These are phyloP conservation scores for Limulus polyphemus DNA, from an alignment of 2,888 invertebrate genomes.

Conservation along the genomic window DNA sequence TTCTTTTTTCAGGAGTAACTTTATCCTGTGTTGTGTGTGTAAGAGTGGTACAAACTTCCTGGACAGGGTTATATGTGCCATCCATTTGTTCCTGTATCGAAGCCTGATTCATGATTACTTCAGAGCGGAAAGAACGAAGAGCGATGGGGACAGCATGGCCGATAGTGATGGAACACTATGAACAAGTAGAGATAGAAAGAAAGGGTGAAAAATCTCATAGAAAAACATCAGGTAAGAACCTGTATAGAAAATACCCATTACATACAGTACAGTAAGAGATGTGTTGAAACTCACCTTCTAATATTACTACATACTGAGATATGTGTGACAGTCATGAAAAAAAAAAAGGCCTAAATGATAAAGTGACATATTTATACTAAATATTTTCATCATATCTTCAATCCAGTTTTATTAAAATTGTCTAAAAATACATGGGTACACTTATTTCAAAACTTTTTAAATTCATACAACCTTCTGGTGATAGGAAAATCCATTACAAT, in stretches of 20 bases:
- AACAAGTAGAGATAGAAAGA: slow-evolving; percentile 16
- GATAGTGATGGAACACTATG: slow-evolving; percentile 22
- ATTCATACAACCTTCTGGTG: too few species aligned
- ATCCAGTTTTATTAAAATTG: too few species aligned
- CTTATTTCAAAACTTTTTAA: too few species aligned
- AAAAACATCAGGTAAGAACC: slow-evolving; percentile 20
- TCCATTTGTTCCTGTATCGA: not conserved
- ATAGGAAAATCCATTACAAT: too few species aligned
- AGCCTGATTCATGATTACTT: not conserved
- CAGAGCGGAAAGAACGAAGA: slow-evolving; percentile 22
- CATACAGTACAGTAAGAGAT: slow-evolving; percentile 4
- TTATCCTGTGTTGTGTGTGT: not conserved
- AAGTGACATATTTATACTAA: too few species aligned
- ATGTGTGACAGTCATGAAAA: too few species aligned
- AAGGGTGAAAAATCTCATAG: slow-evolving; percentile 18
- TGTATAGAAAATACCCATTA: slow-evolving; percentile 6
- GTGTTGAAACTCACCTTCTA: too few species aligned
- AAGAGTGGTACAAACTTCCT: not conserved
- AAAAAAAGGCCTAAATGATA: too few species aligned
- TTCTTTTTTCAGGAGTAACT: not conserved
- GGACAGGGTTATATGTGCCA: not conserved
- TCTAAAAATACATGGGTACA: too few species aligned
- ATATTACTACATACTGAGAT: too few species aligned
- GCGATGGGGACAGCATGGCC: slow-evolving; percentile 20
- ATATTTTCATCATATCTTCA: too few species aligned